Evolutionary conservation across 1,140 invertebrate genomes (phyloP).

Genomic region (Bradynema listronoti): DNA sequence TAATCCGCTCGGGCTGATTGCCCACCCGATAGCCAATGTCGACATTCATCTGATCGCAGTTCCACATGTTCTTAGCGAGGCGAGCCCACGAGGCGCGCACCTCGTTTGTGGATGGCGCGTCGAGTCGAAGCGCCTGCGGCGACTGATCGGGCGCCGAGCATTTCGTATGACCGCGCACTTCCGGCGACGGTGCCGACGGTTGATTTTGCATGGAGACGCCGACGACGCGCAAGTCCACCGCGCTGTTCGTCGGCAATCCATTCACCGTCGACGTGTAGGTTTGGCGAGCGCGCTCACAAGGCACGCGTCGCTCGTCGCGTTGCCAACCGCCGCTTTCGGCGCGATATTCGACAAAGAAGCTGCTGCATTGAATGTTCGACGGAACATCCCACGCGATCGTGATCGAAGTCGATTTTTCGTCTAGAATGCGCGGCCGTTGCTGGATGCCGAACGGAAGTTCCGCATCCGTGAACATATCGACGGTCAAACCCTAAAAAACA

Average conservation of each 20-base stretch:
- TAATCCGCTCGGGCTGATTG: slow-evolving; percentile 50
- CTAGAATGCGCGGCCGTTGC: slow-evolving; percentile 46
- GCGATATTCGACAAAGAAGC: slow-evolving; percentile 54
- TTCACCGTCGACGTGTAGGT: slow-evolving; percentile 52
- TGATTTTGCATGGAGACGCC: slow-evolving; percentile 48
- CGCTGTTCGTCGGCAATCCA: slow-evolving; percentile 52
- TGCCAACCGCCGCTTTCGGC: slow-evolving; percentile 53
- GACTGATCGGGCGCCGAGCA: slow-evolving; percentile 52
- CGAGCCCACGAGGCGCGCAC: slow-evolving; percentile 54
- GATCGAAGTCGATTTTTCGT: slow-evolving; percentile 49
- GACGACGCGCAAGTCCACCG: slow-evolving; percentile 49
- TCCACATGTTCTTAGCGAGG: slow-evolving; percentile 52
- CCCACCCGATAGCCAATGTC: slow-evolving; percentile 52
- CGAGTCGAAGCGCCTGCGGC: slow-evolving; percentile 50
- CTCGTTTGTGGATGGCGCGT: slow-evolving; percentile 54
- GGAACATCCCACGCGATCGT: slow-evolving; percentile 55
- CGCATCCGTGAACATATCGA: slow-evolving; percentile 53
- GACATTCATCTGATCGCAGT: slow-evolving; percentile 53
- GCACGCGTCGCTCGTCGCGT: slow-evolving; percentile 45
- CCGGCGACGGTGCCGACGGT: slow-evolving; percentile 47
- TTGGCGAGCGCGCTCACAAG: slow-evolving; percentile 41
- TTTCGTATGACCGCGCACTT: slow-evolving; percentile 55
- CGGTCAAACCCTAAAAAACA: slow-evolving; percentile 27
- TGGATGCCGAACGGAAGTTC: slow-evolving; percentile 37
- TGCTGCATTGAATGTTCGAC: slow-evolving; percentile 34